Evolutionary conservation across 1,140 invertebrate genomes (phyloP).

Genomic region (Paraescarpia echinospica): DNA sequence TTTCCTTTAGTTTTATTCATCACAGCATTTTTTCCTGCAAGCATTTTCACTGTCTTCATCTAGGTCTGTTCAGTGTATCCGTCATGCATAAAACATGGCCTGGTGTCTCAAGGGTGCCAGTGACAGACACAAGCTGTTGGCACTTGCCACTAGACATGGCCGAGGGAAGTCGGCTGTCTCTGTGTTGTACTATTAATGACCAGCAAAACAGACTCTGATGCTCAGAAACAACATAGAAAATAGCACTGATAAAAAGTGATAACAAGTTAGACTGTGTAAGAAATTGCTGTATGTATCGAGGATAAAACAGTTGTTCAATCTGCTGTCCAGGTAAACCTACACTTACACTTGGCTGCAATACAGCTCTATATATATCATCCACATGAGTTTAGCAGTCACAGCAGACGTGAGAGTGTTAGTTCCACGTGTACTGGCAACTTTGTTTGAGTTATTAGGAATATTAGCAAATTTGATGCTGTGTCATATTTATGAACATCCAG

Average conservation of each 20-base stretch:
- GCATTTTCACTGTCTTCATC: too few species aligned
- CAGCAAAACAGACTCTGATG: background rate
- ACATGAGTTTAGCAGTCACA: background rate
- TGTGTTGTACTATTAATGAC: background rate
- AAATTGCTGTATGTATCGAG: background rate
- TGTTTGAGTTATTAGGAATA: too few species aligned
- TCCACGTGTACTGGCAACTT: background rate
- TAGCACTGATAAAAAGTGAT: background rate
- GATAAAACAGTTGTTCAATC: background rate
- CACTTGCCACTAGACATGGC: background rate
- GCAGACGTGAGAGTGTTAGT: background rate
- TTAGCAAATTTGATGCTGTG: too few species aligned
- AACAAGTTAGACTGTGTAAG: background rate
- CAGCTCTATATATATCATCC: background rate
- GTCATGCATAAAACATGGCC: background rate
- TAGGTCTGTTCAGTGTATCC: background rate
- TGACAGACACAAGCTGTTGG: too few species aligned
- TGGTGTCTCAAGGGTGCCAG: background rate
- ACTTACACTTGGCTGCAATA: background rate
- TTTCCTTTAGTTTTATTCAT: too few species aligned
- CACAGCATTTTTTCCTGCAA: too few species aligned
- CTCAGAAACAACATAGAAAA: background rate
- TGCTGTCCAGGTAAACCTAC: background rate
- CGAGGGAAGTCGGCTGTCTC: background rate
- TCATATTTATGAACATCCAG: too few species aligned